Percentiles rank a stretch among this genome's conserved stretches.
Conservation (phyloP, 2,797 vertebrate genomes). For the Falco berigora region DNA sequence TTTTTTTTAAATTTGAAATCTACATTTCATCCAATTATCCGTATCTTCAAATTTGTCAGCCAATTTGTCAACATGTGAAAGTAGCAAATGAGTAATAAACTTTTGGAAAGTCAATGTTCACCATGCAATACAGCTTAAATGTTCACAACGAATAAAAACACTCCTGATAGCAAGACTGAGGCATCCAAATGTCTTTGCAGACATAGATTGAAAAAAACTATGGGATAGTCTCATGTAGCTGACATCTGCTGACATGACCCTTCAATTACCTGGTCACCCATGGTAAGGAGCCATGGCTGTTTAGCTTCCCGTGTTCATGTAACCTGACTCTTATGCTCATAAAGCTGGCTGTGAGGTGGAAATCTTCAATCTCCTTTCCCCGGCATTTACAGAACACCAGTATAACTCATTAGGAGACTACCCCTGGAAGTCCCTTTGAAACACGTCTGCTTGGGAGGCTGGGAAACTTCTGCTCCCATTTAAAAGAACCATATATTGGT, state of each 20-base stretch:
- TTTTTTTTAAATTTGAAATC: not conserved
- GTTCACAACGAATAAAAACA: not conserved
- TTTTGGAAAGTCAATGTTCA: not conserved
- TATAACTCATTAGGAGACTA: not conserved
- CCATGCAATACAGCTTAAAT: not conserved
- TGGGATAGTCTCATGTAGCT: not conserved
- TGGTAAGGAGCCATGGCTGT: not conserved
- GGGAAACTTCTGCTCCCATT: not conserved
- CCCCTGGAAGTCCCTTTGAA: not conserved
- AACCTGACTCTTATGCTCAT: not conserved
- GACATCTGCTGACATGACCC: not conserved
- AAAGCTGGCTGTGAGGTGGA: not conserved
- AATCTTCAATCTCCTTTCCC: not conserved
- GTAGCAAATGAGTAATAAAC: not conserved
- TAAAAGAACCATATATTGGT: not conserved
- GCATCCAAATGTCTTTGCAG: not conserved
- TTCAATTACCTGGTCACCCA: not conserved
- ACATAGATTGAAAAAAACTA: not conserved
- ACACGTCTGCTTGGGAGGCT: not conserved
- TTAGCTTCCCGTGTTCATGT: not conserved
- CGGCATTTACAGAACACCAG: not conserved
- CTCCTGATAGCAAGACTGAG: not conserved
- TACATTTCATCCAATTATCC: not conserved
- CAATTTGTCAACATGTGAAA: not conserved
- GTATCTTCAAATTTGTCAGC: not conserved